Base-by-base conservation (phyloP, 1,140 invertebrate genomes). In the Drosophila prosaltans region DNA sequence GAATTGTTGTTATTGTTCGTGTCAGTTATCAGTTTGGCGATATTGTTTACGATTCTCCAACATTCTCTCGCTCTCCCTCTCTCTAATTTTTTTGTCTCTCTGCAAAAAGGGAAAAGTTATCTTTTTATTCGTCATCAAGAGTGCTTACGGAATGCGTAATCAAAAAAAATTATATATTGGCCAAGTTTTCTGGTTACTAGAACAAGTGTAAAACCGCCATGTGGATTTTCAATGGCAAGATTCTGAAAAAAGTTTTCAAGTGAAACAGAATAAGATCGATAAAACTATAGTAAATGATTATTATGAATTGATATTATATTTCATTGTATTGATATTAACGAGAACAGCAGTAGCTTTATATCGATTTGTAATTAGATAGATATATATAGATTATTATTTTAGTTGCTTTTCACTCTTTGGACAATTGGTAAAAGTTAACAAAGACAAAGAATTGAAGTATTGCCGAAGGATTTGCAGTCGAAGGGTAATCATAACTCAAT, bases 21-120 rank as follows among this genome's bases (percentile, higher is more conserved):
- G 45, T 61, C 26, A 16, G 28, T 83, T 89, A 89, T 90, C 85
- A 90, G 81, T 74, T 89, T 65, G 16, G 84, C 84, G 84, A 90
- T 90, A 85, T 85, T 80, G 78, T 81, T 85, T 75, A 81, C 71
- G 78, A 74, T 79, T 80, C 36, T 10, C 39, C 39, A 55, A 10
- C 24, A 26, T 36, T 32, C 64, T 66, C 58, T 63, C 8, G 0
- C 11, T 61, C 32, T 32, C 11, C n/a, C 8, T 30, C 51, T 40
- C n/a, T 32, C 26, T 32, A 32, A 43, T 45, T 65, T 60, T 60
- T 60, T 16, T 60, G 65, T 36, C 68, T 69, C 48, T 57, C 32
- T 5, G 32, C 32, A 36, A 36, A 36, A 36, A 7, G 32, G 32
- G 6, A 36, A 36, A 36, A 36, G 28, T 68, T 51, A 63, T 48